phyloP scores from a whole-genome alignment of 2,113 vertebrate species.

The Callospermophilus lateralis region DNA sequence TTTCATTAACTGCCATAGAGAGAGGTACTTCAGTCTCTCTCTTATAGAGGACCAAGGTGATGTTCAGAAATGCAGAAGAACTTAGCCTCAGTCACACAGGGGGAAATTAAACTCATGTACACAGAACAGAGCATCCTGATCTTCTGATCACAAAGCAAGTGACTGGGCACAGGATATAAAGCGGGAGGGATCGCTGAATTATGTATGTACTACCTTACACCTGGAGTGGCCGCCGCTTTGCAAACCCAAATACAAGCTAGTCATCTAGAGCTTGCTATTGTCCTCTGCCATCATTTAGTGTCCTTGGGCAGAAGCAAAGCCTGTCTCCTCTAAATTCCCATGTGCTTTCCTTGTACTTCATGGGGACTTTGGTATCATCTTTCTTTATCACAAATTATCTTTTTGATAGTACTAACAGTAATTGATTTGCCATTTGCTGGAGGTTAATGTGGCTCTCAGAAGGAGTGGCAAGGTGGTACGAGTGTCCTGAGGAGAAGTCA shows the following conservation, averaged over 20 bases:
- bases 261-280: background rate
- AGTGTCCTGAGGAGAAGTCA: background rate
- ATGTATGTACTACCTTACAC: rapidly evolving
- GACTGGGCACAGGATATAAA: background rate
- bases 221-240: background rate
- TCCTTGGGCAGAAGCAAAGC: background rate
- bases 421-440: background rate
- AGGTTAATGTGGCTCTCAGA: background rate
- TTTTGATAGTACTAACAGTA: background rate
- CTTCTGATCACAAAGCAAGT: background rate
- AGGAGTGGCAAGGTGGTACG: background rate
- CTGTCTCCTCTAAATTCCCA: background rate
- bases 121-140: background rate
- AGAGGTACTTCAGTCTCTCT: background rate
- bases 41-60: background rate
- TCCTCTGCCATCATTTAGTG: background rate
- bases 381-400: background rate
- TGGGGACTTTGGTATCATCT: background rate
- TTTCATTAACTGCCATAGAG: background rate
- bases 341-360: background rate
- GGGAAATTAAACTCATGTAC: background rate
- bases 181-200: rapidly evolving
- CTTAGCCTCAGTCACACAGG: background rate
- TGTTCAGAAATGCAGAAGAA: background rate
- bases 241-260: background rate